Percentiles rank a stretch among this genome's conserved stretches.
These are phyloP conservation scores for Antheraea yamamai DNA, from an alignment of 2,888 invertebrate genomes.

Conservation along the genomic window DNA sequence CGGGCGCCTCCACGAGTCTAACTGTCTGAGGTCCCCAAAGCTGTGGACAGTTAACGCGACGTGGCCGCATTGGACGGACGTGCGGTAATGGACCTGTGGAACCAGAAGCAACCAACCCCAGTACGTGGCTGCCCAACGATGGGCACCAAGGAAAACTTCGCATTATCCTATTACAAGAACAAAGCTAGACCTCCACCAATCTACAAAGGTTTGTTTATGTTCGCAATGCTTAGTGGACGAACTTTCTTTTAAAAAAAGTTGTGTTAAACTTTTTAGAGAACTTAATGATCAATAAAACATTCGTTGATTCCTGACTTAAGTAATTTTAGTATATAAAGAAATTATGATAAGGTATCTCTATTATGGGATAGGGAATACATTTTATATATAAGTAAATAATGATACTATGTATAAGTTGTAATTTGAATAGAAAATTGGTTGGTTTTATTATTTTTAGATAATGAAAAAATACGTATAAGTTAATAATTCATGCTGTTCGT, in stretches of 20 bases:
- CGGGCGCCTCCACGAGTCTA: background rate
- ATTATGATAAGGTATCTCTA: background rate
- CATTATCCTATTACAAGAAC: constrained; percentile 2
- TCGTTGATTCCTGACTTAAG: background rate
- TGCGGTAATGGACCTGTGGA: constrained; percentile 3
- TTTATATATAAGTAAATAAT: background rate
- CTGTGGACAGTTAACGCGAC: constrained; percentile 8
- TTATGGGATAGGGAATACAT: background rate
- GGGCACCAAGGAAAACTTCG: constrained; percentile 10
- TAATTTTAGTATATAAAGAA: background rate
- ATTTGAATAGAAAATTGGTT: background rate
- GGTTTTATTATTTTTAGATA: background rate
- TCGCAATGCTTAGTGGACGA: background rate
- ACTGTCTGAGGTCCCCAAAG: constrained; percentile 1
- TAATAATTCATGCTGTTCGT: background rate
- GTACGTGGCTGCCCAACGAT: constrained; percentile 2
- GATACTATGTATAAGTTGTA: background rate
- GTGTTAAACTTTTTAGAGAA: background rate
- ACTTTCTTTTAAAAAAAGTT: constrained; percentile 6
- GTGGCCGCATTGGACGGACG: constrained; percentile 2
- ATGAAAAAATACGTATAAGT: background rate
- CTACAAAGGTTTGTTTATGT: constrained; percentile 3
- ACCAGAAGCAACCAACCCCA: background rate
- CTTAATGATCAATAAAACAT: background rate
- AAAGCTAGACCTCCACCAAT: background rate